Base-by-base conservation (phyloP, 2,113 vertebrate genomes). In the Ranitomeya variabilis region DNA sequence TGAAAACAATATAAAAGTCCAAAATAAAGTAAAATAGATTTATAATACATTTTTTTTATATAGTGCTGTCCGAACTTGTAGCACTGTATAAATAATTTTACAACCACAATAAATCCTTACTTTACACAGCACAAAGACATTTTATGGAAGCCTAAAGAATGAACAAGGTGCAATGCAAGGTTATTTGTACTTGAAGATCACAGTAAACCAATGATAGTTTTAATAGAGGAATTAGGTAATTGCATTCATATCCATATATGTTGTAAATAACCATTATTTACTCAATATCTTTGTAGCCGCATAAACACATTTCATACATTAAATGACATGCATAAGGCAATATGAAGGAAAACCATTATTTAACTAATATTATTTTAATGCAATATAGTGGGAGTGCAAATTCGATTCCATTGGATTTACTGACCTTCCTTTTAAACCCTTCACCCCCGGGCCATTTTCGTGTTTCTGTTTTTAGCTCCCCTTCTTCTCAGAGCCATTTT, bases 21-120 rank as follows among this genome's bases (percentile, higher is more conserved):
- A 87, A 26, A 81, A 57, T 87, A 80, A 87, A 87, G 81, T 37
- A 59, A 69, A 79, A 80, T 80, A 67, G 86, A 80, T 87, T 79
- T 81, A 87, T 81, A 80, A 87, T 81, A 81, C 26, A 71, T 87
- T 81, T 84, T 81, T 84, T 76, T 86, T 81, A 71, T 81, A 80
- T 87, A 71, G 23, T 59, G 78, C 78, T 87, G 52, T 60, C 78
- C 19, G 10, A 37, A 71, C 62, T 80, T 80, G 78, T 52, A 73
- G 78, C 54, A 59, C 26, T 81, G 64, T 80, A 81, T 78, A 81
- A 81, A 87, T 80, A 81, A 81, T 73, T 87, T 87, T 81, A 87
- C 62, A 71, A 81, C 52, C 13, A 37, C 66, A 80, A 87, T 81
- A 87, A 87, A 87, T 87, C 21, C 66, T 45, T 81, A 81, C 64